phyloP scores from a whole-genome alignment of 2,113 vertebrate genomes.

The Daphoenositta chrysoptera region DNA sequence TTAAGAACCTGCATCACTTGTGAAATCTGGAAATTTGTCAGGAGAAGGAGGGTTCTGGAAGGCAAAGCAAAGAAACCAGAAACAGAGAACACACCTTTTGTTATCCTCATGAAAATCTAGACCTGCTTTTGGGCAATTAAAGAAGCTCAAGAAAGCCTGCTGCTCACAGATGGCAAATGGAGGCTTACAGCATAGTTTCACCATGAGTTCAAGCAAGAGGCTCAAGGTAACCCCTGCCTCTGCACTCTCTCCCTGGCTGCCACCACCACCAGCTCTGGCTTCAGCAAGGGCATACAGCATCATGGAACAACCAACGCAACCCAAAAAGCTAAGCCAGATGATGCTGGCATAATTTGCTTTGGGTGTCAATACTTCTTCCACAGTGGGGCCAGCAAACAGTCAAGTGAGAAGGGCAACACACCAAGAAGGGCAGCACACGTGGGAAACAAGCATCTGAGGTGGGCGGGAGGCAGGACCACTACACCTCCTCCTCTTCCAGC shows the following conservation, averaged over 20 bases:
- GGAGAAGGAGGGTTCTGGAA: background rate
- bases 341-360: background rate
- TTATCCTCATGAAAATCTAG: background rate
- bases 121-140: background rate
- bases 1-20: background rate
- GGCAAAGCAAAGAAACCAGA: background rate
- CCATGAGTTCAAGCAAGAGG: background rate
- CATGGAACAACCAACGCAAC: background rate
- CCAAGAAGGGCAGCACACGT: fast-evolving
- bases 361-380: background rate
- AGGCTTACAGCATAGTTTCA: background rate
- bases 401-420: background rate
- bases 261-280: background rate
- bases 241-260: background rate
- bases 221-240: background rate
- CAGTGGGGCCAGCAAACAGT: background rate
- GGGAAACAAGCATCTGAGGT: background rate
- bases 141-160: background rate
- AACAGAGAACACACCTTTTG: background rate
- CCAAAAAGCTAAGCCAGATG: background rate
- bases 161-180: background rate
- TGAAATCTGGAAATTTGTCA: background rate
- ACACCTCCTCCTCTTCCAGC: background rate
- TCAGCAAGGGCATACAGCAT: background rate
- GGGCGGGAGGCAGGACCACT: background rate